phyloP scores from a whole-genome alignment of 1,140 invertebrate genomes.

The Pinna nobilis region DNA sequence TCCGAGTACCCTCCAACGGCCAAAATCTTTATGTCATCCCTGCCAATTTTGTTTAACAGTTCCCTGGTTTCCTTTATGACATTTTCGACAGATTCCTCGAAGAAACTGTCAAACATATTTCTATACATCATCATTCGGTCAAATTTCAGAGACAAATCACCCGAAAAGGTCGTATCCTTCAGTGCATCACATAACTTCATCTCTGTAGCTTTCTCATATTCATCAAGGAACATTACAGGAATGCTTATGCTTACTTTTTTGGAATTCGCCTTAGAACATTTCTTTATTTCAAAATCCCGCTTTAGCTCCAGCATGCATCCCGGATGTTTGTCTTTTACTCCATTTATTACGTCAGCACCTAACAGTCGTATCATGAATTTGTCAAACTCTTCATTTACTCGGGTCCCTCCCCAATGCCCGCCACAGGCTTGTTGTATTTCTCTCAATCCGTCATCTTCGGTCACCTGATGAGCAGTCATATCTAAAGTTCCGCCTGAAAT shows the following conservation, averaged over 20 bases:
- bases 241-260: conserved; percentile 19
- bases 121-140: conserved; percentile 27
- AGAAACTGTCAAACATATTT: conserved; percentile 23
- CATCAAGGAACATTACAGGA: conserved; percentile 23
- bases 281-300: conserved; percentile 42
- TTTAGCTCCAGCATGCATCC: conserved; percentile 33
- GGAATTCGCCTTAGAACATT: conserved; percentile 17
- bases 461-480: conserved; percentile 46
- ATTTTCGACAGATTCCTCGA: conserved; percentile 29
- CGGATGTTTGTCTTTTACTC: conserved; percentile 26
- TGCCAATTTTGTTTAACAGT: background rate
- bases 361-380: conserved; percentile 32
- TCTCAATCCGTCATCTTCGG: conserved; percentile 20
- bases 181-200: conserved; percentile 4
- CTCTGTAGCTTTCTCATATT: conserved; percentile 12
- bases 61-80: conserved; percentile 6
- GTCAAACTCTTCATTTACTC: conserved; percentile 43
- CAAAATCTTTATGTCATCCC: conserved; percentile 28
- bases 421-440: conserved; percentile 45
- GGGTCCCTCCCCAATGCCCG: conserved; percentile 46
- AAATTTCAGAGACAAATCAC: conserved; percentile 10
- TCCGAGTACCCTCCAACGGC: conserved; percentile 50
- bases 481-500: conserved; percentile 46
- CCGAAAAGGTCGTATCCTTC: background rate
- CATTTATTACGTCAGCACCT: conserved; percentile 27